These are phyloP conservation scores for Pangasius macronema DNA, from an alignment of 2,797 vertebrate species.

Conservation along the genomic window DNA sequence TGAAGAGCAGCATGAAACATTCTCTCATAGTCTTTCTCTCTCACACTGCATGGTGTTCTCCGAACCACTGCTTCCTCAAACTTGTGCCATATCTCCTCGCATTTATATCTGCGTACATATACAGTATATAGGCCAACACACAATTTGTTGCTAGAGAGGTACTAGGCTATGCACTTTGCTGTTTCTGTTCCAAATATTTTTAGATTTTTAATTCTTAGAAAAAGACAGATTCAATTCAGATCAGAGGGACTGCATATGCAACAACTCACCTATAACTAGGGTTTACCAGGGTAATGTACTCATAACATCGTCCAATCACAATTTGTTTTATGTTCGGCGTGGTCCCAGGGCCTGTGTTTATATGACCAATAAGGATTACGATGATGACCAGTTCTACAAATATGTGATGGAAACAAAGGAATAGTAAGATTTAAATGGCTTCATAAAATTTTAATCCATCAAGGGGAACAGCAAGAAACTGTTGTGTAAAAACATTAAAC, in stretches of 20 bases:
- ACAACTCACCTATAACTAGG: slow-evolving; percentile 66
- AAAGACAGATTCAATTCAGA: neutral
- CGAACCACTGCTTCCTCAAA: slow-evolving; percentile 47
- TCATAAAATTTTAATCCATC: too few species aligned
- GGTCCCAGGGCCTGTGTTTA: slow-evolving; percentile 70
- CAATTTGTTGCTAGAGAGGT: neutral
- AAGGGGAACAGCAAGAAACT: too few species aligned
- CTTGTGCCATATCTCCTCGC: slow-evolving; percentile 57
- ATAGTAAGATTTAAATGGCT: neutral
- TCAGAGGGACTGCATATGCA: neutral
- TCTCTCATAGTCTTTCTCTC: slow-evolving; percentile 44
- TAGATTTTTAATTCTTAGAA: neutral
- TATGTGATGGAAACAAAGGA: neutral
- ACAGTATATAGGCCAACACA: neutral
- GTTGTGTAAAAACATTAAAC: neutral
- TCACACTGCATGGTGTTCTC: slow-evolving; percentile 42
- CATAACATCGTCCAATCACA: slow-evolving; percentile 82
- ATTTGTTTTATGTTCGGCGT: slow-evolving; percentile 81
- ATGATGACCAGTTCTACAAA: slow-evolving; percentile 61
- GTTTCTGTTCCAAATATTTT: neutral
- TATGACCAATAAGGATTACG: slow-evolving; percentile 47
- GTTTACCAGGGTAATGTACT: slow-evolving; percentile 70
- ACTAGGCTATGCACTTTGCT: neutral
- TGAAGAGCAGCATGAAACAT: slow-evolving; percentile 43
- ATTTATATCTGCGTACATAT: slow-evolving; percentile 67